Percentiles rank a stretch among this genome's conserved stretches.
phyloP scores from a whole-genome alignment of 1,140 invertebrate species.

The Portunus trituberculatus region DNA sequence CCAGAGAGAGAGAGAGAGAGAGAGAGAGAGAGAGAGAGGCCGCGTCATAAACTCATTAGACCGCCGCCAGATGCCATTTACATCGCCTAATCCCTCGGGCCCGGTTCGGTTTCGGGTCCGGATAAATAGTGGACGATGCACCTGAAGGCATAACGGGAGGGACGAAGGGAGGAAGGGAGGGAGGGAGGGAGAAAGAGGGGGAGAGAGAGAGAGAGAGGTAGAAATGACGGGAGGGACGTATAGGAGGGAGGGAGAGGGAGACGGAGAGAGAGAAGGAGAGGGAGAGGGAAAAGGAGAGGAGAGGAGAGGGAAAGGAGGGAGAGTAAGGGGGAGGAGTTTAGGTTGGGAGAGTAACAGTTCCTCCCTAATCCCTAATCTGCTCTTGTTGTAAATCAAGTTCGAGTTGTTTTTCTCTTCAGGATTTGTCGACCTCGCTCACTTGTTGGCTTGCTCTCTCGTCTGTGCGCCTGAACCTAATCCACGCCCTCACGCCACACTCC shows the following conservation, averaged over 20 bases:
- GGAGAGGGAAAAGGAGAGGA: background rate
- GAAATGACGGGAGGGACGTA: too few species aligned
- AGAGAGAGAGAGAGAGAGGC: conserved; percentile 47
- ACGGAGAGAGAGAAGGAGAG: too few species aligned
- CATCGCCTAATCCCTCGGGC: background rate
- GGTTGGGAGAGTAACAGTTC: background rate
- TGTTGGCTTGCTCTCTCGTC: background rate
- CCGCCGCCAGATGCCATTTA: background rate
- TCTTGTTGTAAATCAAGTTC: background rate
- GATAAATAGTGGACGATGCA: background rate
- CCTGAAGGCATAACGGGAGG: background rate
- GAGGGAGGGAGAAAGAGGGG: too few species aligned
- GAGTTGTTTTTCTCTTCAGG: background rate
- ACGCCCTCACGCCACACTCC: background rate
- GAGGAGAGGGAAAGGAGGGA: background rate
- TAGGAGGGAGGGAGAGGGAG: too few species aligned
- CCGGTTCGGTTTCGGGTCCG: background rate
- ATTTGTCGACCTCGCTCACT: background rate
- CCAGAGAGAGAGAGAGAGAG: conserved; percentile 39
- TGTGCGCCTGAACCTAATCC: background rate
- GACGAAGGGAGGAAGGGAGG: too few species aligned
- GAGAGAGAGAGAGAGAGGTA: too few species aligned
- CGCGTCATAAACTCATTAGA: background rate
- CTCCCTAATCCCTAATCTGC: conserved; percentile 9
- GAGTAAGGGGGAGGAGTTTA: background rate